Evolutionary conservation across 1,140 invertebrate species (phyloP).

Genomic region (Neuroterus valhalla): DNA sequence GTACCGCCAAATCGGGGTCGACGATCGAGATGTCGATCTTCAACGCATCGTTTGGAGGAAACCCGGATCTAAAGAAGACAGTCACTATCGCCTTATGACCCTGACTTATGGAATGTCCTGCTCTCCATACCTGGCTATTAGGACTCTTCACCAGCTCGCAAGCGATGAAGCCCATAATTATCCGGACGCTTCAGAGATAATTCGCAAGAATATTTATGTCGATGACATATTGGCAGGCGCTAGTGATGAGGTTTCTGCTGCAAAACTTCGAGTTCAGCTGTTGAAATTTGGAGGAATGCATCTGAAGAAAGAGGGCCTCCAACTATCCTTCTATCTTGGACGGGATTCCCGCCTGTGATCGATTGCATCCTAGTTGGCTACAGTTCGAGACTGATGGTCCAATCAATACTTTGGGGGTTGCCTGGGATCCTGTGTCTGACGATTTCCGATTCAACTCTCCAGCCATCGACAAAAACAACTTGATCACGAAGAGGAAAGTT

Average conservation of each 20-base stretch:
- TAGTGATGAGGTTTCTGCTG: no score
- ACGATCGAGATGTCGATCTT: conserved; percentile 4
- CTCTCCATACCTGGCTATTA: no score
- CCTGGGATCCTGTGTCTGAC: neutral
- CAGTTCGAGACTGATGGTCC: conserved; percentile 34
- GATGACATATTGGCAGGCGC: no score
- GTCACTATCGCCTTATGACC: no score
- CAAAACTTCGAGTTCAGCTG: neutral
- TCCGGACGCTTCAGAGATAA: no score
- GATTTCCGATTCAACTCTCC: neutral
- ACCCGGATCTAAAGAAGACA: no score
- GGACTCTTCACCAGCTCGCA: neutral
- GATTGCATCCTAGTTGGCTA: conserved; percentile 63
- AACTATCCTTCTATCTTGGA: conserved; percentile 46
- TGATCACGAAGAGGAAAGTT: neutral
- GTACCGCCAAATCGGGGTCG: neutral
- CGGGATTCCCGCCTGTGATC: conserved; percentile 53
- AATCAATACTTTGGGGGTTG: conserved; percentile 44
- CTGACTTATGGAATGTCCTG: no score
- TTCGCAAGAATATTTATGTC: no score
- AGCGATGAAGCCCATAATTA: neutral
- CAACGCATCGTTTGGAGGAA: no score
- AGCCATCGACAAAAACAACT: neutral
- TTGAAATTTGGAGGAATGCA: no score
- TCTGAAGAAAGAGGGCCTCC: no score